Base-by-base conservation (phyloP, 2,113 vertebrate genomes). In the Podilymbus podiceps region DNA sequence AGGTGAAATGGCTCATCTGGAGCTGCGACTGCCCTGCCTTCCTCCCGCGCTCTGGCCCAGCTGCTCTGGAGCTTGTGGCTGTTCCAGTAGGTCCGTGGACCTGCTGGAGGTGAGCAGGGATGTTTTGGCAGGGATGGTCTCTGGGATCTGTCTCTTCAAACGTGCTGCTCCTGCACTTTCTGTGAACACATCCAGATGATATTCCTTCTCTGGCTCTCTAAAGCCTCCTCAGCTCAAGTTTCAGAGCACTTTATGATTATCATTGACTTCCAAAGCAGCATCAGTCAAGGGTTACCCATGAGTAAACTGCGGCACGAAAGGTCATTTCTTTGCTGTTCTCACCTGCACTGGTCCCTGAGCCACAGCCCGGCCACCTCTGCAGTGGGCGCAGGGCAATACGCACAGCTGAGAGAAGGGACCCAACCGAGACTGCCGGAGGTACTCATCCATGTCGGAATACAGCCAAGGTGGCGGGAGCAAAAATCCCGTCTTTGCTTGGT, bases 341-440 rank as follows among this genome's bases (percentile, higher is more conserved):
- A 13, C 11, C 33, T 49, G 68, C 35, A 11, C 75, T 6, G 13
- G 15, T 62, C 62, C 56, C 47, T 30, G 27, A 38, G 58, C 66
- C 13, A 20, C 44, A 21, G 24, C 15, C 24, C 15, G 40, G 49
- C 67, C 1, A 2, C 33, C 60, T 24, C 77, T 31, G 66, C 52
- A 19, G 58, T 2, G 30, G 35, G 56, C 0, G 0, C 40, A 19
- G 33, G 46, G 46, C 25, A 13, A 27, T 10, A 21, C 5, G 3
- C 31, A 8, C 12, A 18, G 38, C 38, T 10, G 58, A 28, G 42
- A 89, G 53, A 38, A 44, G 28, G 63, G 47, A 35, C 23, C 27
- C 0, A 4, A 11, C 31, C 1, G 0, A n/a, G 31, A 3, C 42
- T n/a, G 21, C 1, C 4, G 72, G 77, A 46, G 49, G 64, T 11